Conservation (phyloP, 2,888 invertebrate genomes). For the Campoplex nolae region DNA sequence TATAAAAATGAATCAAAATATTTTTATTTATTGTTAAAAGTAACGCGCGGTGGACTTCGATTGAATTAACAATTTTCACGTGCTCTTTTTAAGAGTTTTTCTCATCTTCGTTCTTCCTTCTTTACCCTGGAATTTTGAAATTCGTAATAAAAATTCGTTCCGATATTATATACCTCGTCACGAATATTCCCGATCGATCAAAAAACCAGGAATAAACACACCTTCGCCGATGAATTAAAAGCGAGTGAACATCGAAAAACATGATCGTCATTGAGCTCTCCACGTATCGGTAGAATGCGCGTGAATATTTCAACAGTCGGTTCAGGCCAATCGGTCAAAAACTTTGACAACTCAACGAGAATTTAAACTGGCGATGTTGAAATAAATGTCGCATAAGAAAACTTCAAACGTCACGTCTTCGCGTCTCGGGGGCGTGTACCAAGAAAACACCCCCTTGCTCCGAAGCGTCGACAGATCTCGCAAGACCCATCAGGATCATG, state of each 20-base stretch:
- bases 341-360: slow-evolving; percentile 74
- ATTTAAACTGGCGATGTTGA: slow-evolving; percentile 30
- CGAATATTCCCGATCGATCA: slow-evolving; percentile 82
- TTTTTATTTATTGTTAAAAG: neutral
- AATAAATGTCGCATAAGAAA: slow-evolving; percentile 47
- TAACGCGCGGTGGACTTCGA: neutral
- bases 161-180: slow-evolving; percentile 73
- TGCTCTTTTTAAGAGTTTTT: slow-evolving; percentile 33
- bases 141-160: slow-evolving; percentile 43
- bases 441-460: slow-evolving; percentile 58
- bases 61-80: slow-evolving; percentile 49
- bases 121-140: slow-evolving; percentile 26
- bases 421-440: slow-evolving; percentile 73
- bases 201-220: neutral
- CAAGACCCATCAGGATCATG: slow-evolving; percentile 1
- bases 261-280: slow-evolving; percentile 41
- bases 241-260: neutral
- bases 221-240: neutral
- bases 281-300: slow-evolving; percentile 30
- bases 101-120: neutral
- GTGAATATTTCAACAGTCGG: slow-evolving; percentile 5
- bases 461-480: slow-evolving; percentile 73
- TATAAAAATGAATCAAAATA: neutral
- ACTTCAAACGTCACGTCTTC: slow-evolving; percentile 73
- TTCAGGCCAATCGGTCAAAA: slow-evolving; percentile 74